These are phyloP conservation scores for Iselma pallidipennis DNA, from an alignment of 2,888 invertebrate genomes.

Conservation along the genomic window DNA sequence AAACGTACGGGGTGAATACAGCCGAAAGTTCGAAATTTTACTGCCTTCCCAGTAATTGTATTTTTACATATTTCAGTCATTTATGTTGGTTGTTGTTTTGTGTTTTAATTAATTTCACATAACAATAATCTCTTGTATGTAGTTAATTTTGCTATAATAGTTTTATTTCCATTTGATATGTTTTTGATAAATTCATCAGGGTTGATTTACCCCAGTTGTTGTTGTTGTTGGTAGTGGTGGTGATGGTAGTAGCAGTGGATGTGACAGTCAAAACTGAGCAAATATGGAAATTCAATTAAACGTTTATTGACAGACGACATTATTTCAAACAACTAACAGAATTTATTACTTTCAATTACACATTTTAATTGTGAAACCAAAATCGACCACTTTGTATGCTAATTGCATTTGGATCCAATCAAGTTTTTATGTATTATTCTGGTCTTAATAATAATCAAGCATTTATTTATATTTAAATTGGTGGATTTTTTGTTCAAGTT, in stretches of 20 bases:
- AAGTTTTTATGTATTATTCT: neutral
- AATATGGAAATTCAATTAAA: conserved; percentile 44
- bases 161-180: conserved; percentile 5
- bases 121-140: no score
- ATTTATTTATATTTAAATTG: neutral
- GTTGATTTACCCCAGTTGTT: no score
- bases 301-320: conserved; percentile 41
- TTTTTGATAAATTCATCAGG: conserved; percentile 16
- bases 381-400: conserved; percentile 38
- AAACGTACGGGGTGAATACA: conserved; percentile 34
- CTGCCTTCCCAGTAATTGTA: conserved; percentile 11
- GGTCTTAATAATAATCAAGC: neutral
- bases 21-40: neutral
- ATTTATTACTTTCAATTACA: conserved; percentile 43
- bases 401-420: conserved; percentile 27
- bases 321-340: conserved; percentile 35
- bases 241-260: no score
- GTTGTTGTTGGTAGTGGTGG: conserved; percentile 26
- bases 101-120: no score
- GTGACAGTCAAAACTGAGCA: conserved; percentile 36
- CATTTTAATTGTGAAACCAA: conserved; percentile 38
- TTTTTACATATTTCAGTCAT: no score
- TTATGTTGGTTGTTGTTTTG: no score
- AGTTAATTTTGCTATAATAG: no score
- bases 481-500: no score